Evolutionary conservation across 2,888 invertebrate species (phyloP), one percentile per base, ranked within the genome.

Genomic region (Dynastes maya): DNA sequence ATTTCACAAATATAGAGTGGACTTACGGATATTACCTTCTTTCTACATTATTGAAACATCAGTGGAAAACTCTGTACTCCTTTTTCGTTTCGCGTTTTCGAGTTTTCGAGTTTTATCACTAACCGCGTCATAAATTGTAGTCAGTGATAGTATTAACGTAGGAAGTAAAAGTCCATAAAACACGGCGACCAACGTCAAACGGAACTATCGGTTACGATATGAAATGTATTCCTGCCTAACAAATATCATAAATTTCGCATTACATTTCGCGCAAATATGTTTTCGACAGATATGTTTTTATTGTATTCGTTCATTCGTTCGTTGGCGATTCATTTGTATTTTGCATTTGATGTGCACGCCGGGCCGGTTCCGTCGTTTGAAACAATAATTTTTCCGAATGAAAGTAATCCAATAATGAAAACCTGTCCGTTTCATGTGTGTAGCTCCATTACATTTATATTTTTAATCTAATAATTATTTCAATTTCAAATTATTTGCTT

Each of bases 91-190:
- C 70, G 70, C 11, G 13, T 29, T 70, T 37, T 70, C 2, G 11
- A 11, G 13, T 29, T 70, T 32, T 70, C 2, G 11, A 13, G 70
- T 29, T 71, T 58, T 68, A 68, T 68, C 55, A 22, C 37, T 55
- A 16, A 16, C 58, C 55, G 40, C 16, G 40, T 37, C 37, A 71
- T 71, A 71, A 71, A 71, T 71, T 58, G 32, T 55, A 58, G n/a
- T 71, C 71, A 37, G 55, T 71, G 71, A 71, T 71, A 71, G 55
- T 71, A 37, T 71, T 71, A 71, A 71, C 58, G 58, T 58, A 71
- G 71, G 71, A 77, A 68, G 77, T 70, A 77, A 70, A 77, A 77
- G 70, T 70, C 63, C 71, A 71, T 77, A 77, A 77, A 77, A 77
- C 71, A 77, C 45, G 27, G 27, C 55, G 53, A 51, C 32, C 64